Base-by-base conservation (phyloP, 2,797 vertebrate species). In the Pterois miles region DNA sequence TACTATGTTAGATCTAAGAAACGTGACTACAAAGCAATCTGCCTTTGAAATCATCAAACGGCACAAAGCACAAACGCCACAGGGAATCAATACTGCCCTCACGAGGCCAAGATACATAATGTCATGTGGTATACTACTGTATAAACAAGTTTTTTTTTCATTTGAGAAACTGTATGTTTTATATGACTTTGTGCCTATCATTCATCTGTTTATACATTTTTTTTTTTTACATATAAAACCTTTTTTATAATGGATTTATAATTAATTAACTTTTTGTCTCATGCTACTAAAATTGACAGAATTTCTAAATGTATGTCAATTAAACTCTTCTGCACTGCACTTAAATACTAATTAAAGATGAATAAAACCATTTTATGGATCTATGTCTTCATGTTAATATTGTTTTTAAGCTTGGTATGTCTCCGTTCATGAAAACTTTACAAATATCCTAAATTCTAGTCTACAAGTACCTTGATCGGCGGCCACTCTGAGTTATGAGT, bases 1-100 rank as follows among this genome's bases (percentile, higher is more conserved):
- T 25, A 34, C 20, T 7, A 6, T 8, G 7, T 14, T 14, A 10
- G 2, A 33, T n/a, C 8, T 2, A 14, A 38, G 4, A 20, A 56
- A 36, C 5, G 2, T 46, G 1, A n/a, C 18, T 23, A 1, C 27
- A 40, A 11, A 52, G 1, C 10, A 56, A 29, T 5, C 29, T 52
- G 27, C 12, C 8, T 63, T 38, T 62, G 0, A 69, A 74, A 48
- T 38, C 7, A 27, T 1, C 0, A 71, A 36, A 31, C 25, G 1
- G 0, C 8, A 13, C 20, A 59, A 43, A 8, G 16, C 20, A 48
- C 33, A 34, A 14, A 58, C 3, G 34, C 7, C 2, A 29, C 4
- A 38, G 40, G 52, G 9, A 66, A 52, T 5, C 14, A 74, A 54
- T 68, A 72, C 72, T 76, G 74, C 70, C 81, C 70, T 10, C 76